Evolutionary conservation across 2,797 vertebrate species (phyloP), one percentile per base, ranked within the genome.

Genomic region (Hapalemur alaotrensis): DNA sequence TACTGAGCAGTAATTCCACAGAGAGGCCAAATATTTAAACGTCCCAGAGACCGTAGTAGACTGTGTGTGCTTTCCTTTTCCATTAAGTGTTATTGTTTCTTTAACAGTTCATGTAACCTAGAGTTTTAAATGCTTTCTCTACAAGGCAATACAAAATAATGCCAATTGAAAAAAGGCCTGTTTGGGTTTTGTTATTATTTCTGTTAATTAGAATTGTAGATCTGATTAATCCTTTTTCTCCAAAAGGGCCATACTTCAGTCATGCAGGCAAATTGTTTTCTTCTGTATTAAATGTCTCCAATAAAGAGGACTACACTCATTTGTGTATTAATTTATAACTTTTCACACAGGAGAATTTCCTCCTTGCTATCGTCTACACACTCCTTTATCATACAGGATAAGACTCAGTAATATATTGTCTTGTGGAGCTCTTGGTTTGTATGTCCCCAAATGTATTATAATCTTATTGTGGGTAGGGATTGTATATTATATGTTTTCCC

Each of bases 251-350:
- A 0, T 59, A 14, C 72, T 28, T 50, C 63, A 32, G n/a, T 81
- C 87, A 46, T 35, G 50, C 9, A 70, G 50, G 32, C 83, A 87
- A 4, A 59, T 52, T 70, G 5, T 28, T 75, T 91, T 78, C 84
- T 88, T 93, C 80, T 61, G 0, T 92, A 9, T 72, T 72, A 76
- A 63, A 25, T 46, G 8, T 73, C 32, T 81, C 43, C 67, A 22
- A 0, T 70, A 70, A 91, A 80, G 85, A 90, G 30, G 41, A 28
- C 32, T 57, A 2, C 7, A 41, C 15, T 87, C 46, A 14, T 83
- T 79, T 89, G 38, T 35, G 10, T 87, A 54, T 78, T 75, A 79
- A 70, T 69, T 94, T 80, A 89, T 65, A 67, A 76, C 67, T 94
- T 72, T 69, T 63, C 83, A 67, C 46, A 59, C 15, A 30, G 46